These are phyloP conservation scores for Gila orcuttii DNA, from an alignment of 2,113 vertebrate species.

Conservation along the genomic window DNA sequence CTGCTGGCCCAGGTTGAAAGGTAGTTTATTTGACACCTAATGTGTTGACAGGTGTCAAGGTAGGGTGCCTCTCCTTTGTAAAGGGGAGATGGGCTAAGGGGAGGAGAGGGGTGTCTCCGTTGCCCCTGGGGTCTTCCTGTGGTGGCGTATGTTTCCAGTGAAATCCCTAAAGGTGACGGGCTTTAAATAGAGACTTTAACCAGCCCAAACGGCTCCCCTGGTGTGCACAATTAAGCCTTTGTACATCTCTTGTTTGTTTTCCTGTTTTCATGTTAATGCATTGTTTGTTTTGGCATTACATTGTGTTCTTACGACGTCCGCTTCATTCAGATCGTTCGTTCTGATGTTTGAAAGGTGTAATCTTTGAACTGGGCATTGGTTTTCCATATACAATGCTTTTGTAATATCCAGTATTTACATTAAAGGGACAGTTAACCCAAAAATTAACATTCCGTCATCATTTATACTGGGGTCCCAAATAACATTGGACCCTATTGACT, in stretches of 20 bases:
- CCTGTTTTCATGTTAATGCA: slow-evolving; percentile 48
- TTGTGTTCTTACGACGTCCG: slow-evolving; percentile 41
- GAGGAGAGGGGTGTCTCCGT: slow-evolving; percentile 51
- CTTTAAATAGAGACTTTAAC: slow-evolving; percentile 68
- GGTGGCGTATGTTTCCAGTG: slow-evolving; percentile 68
- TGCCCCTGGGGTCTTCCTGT: slow-evolving; percentile 79
- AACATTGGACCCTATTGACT: too few species aligned
- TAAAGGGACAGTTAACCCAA: not conserved
- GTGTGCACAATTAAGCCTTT: slow-evolving; percentile 75
- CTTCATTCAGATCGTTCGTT: not conserved
- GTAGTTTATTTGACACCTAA: slow-evolving; percentile 71
- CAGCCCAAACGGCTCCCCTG: slow-evolving; percentile 68
- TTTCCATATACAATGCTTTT: not conserved
- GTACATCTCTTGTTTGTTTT: slow-evolving; percentile 72
- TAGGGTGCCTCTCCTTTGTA: slow-evolving; percentile 71
- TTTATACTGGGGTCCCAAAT: not conserved
- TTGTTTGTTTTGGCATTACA: slow-evolving; percentile 60
- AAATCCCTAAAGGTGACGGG: slow-evolving; percentile 62
- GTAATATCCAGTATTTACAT: not conserved
- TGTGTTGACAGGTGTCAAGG: slow-evolving; percentile 74
- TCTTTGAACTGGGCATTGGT: not conserved
- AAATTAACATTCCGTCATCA: not conserved
- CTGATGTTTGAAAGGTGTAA: not conserved
- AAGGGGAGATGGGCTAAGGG: slow-evolving; percentile 52
- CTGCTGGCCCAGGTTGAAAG: slow-evolving; percentile 68